A percentile compares a stretch with the other conserved stretches of the same genome.
Conservation (phyloP, 53 echinoderm and acorn worm genomes). For the Pentamera pediparva region DNA sequence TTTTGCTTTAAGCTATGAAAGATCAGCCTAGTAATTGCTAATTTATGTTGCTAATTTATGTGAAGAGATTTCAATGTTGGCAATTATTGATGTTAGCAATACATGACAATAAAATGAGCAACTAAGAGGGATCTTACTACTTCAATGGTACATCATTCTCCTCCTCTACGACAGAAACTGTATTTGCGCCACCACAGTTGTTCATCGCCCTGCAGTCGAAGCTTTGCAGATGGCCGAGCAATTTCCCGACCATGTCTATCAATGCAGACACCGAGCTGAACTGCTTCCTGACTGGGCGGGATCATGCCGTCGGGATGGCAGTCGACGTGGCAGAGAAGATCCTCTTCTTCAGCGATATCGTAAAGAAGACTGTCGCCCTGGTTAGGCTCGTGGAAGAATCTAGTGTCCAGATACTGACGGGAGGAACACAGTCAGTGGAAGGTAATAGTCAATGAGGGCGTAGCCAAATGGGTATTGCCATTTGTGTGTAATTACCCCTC, state of each 20-base stretch:
- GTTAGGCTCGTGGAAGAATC: slow-evolving; percentile 32
- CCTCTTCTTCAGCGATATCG: slow-evolving; percentile 66
- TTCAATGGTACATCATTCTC: background rate
- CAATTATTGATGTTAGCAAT: no score
- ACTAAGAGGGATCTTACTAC: background rate
- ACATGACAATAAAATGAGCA: background rate
- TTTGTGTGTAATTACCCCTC: no score
- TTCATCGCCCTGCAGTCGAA: slow-evolving; percentile 47
- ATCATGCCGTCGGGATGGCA: slow-evolving; percentile 55
- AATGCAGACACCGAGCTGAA: background rate
- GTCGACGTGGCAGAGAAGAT: slow-evolving; percentile 58
- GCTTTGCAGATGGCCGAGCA: slow-evolving; percentile 61
- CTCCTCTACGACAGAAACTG: slow-evolving; percentile 24
- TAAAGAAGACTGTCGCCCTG: slow-evolving; percentile 29
- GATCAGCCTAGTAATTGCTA: no score
- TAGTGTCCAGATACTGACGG: slow-evolving; percentile 12
- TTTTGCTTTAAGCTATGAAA: no score
- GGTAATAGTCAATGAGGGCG: slow-evolving; percentile 35
- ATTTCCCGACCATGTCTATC: slow-evolving; percentile 49
- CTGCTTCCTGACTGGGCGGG: slow-evolving; percentile 52
- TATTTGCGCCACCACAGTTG: slow-evolving; percentile 60
- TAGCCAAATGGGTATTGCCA: no score
- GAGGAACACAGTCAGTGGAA: slow-evolving; percentile 46
- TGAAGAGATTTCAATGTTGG: no score
- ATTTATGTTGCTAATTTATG: no score